These are phyloP conservation scores for Macrosteles quadrilineatus DNA, from an alignment of 1,140 invertebrate genomes.

Conservation along the genomic window DNA sequence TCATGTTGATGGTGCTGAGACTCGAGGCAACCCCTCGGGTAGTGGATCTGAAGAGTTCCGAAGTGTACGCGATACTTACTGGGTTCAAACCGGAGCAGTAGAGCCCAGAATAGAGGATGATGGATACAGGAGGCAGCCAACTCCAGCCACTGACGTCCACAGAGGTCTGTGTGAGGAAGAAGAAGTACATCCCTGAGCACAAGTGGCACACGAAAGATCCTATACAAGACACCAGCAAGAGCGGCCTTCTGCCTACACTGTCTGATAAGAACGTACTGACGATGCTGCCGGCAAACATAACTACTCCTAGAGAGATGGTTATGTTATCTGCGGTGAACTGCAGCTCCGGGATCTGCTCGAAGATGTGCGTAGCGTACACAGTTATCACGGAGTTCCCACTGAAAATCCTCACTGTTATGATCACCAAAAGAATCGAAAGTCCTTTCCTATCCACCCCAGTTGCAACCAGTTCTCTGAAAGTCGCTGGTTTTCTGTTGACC, in stretches of 20 bases:
- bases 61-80: slow-evolving; percentile 19
- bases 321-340: slow-evolving; percentile 31
- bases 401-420: neutral
- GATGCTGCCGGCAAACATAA: slow-evolving; percentile 50
- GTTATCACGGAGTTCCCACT: slow-evolving; percentile 20
- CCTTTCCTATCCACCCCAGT: neutral
- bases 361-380: slow-evolving; percentile 13
- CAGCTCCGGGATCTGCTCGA: neutral
- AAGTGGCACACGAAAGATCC: slow-evolving; percentile 30
- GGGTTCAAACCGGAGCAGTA: slow-evolving; percentile 9
- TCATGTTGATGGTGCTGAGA: slow-evolving; percentile 49
- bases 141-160: neutral
- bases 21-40: slow-evolving; percentile 52
- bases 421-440: neutral
- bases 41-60: slow-evolving; percentile 45
- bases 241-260: slow-evolving; percentile 52
- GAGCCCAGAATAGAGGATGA: slow-evolving; percentile 7
- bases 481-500: neutral
- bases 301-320: slow-evolving; percentile 34
- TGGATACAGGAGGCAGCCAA: neutral
- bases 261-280: slow-evolving; percentile 50
- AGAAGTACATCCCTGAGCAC: slow-evolving; percentile 30
- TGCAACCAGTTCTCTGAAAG: slow-evolving; percentile 1
- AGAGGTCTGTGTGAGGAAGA: neutral
- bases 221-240: slow-evolving; percentile 54